Base-by-base conservation (phyloP, 2,113 vertebrate genomes). In the Rhabdornis inornatus region DNA sequence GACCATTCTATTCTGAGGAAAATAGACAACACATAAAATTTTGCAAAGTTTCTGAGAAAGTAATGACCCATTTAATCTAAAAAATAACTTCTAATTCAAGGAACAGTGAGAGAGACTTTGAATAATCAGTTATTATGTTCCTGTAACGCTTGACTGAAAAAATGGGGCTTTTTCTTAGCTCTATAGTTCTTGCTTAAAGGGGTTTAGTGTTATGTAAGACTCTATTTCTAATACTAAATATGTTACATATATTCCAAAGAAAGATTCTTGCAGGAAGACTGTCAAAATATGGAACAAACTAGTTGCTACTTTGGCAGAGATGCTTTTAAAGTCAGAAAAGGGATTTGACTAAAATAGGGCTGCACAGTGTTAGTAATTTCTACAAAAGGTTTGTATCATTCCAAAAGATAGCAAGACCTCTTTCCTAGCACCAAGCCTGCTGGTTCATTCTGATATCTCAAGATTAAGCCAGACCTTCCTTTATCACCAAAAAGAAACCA, bases 141-240 rank as follows among this genome's bases (percentile, higher is more conserved):
- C 33, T 91, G 20, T 89, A 79, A 74, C 40, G 40, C 40, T 69
- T 78, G 74, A 84, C 57, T 87, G 66, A 33, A 88, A 91, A 93
- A 89, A 91, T 37, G 10, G 24, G n/a, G 3, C 11, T 88, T 93
- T 89, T 81, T 89, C 77, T 89, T 94, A 81, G 44, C 63, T 82
- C 61, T 84, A 7, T 13, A 63, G 31, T 56, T 87, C 56, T 94
- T 82, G 37, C 37, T 71, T 64, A 71, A 82, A 91, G 31, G 40
- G 30, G 14, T 5, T 74, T 69, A 55, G 44, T 49, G 28, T 94
- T 94, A 91, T 65, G 35, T 72, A 96, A 96, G 53, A 25, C 37
- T 89, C 85, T 90, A 42, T 94, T 94, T 92, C 71, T 74, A 83
- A 77, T 79, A 30, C 72, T 49, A 93, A 94, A 81, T 83, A 64